A percentile compares a stretch with the other conserved stretches of the same genome.
Conservation (phyloP, 2,888 invertebrate genomes). For the Patella pellucida region DNA sequence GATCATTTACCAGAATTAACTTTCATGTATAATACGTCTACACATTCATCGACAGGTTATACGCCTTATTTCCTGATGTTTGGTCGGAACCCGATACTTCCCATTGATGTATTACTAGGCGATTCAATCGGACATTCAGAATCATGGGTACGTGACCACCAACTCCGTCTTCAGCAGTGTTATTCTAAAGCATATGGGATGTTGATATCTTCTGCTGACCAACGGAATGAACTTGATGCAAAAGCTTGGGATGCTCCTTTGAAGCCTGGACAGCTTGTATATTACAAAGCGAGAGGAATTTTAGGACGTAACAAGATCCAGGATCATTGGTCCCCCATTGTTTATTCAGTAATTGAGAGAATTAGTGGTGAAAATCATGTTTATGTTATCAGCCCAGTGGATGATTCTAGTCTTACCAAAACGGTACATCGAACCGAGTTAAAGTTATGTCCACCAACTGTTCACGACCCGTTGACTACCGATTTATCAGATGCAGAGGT, state of each 20-base stretch:
- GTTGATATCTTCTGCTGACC: neutral
- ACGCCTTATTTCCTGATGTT: slow-evolving; percentile 30
- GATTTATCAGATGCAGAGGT: too few relatives aligned
- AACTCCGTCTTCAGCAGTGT: slow-evolving; percentile 11
- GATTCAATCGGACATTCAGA: neutral
- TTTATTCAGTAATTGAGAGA: slow-evolving; percentile 22
- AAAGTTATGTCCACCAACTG: neutral
- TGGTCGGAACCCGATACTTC: too few relatives aligned
- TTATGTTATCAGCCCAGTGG: slow-evolving; percentile 19
- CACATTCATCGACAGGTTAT: slow-evolving; percentile 29
- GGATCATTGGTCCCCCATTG: slow-evolving; percentile 29
- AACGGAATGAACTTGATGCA: slow-evolving; percentile 26
- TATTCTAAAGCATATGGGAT: slow-evolving; percentile 17
- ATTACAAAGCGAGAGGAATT: slow-evolving; percentile 29
- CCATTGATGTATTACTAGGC: too few relatives aligned
- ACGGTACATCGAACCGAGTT: slow-evolving; percentile 22
- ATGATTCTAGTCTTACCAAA: slow-evolving; percentile 18
- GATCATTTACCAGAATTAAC: slow-evolving; percentile 24
- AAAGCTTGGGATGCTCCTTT: slow-evolving; percentile 24
- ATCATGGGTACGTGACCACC: slow-evolving; percentile 22
- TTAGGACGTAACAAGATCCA: slow-evolving; percentile 31
- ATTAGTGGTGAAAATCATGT: slow-evolving; percentile 26
- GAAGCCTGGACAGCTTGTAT: slow-evolving; percentile 26
- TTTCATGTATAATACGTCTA: slow-evolving; percentile 26
- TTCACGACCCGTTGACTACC: neutral